Percentiles rank a stretch among this genome's conserved stretches.
Conservation (phyloP, 2,797 vertebrate genomes). For the Spinibarbus caldwelli region DNA sequence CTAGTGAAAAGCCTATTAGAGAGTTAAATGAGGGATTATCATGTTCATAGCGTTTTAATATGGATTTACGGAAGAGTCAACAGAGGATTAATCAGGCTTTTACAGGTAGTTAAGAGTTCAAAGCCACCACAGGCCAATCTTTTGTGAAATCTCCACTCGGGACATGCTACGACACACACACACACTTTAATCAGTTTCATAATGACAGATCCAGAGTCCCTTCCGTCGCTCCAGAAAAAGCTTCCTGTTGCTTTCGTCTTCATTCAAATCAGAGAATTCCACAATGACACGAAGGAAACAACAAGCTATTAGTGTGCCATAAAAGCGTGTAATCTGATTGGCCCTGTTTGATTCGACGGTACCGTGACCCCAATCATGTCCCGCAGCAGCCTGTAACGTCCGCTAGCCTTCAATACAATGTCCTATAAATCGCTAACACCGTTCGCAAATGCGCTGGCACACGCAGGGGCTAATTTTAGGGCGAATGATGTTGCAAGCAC, state of each 20-base stretch:
- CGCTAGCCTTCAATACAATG: background rate
- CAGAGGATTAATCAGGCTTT: constrained; percentile 16
- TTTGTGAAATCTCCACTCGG: background rate
- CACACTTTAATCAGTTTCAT: constrained; percentile 10
- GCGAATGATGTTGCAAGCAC: background rate
- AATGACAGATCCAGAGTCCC: constrained; percentile 5
- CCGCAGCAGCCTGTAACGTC: background rate
- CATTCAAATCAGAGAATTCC: constrained; percentile 20
- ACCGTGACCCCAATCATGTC: background rate
- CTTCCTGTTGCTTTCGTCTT: constrained; percentile 33
- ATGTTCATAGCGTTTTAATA: background rate
- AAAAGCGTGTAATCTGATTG: constrained; percentile 24
- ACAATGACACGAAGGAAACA: constrained; percentile 12
- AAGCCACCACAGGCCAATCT: background rate
- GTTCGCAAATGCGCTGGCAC: background rate
- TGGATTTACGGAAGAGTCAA: background rate
- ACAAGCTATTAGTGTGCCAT: constrained; percentile 11
- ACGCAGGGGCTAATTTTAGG: background rate
- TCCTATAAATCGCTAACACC: background rate
- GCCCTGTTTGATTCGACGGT: background rate
- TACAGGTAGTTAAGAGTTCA: background rate
- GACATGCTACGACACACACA: background rate
- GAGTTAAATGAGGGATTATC: background rate
- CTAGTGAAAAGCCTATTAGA: background rate
- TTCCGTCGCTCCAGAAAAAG: constrained; percentile 17